Conservation (phyloP, 1,140 invertebrate genomes). For the Alviniconcha marisindica region DNA sequence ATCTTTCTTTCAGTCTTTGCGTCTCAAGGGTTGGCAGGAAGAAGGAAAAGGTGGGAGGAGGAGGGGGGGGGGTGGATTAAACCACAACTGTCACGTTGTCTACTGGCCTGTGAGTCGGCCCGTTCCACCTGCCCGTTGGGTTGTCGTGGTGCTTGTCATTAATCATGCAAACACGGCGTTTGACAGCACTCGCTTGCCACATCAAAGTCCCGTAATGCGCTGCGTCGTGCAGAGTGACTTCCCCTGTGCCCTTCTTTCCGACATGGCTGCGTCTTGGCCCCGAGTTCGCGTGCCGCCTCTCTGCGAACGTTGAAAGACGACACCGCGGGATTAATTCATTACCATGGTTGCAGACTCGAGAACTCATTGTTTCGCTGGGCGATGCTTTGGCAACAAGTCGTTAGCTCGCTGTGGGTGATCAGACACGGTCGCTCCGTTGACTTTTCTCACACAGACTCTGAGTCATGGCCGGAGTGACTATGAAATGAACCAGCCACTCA, state of each 20-base stretch:
- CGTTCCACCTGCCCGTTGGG: slow-evolving; percentile 9
- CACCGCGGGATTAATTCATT: not conserved
- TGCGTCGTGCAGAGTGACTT: not conserved
- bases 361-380: not conserved
- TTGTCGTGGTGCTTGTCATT: not conserved
- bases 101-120: not conserved
- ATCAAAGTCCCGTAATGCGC: slow-evolving; percentile 12
- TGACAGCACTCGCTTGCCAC: not conserved
- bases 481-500: too few relatives aligned
- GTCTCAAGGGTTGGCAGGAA: too few relatives aligned
- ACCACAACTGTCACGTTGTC: too few relatives aligned
- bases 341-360: not conserved
- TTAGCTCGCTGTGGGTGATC: too few relatives aligned
- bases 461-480: too few relatives aligned
- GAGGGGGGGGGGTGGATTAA: too few relatives aligned
- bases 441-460: too few relatives aligned
- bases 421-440: too few relatives aligned
- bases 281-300: not conserved
- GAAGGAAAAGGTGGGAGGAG: too few relatives aligned
- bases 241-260: not conserved
- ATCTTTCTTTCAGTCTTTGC: too few relatives aligned
- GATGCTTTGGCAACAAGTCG: not conserved
- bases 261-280: not conserved
- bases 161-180: slow-evolving; percentile 22
- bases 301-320: not conserved